Percentiles rank a stretch among this genome's conserved stretches.
These are phyloP conservation scores for Sylvia atricapilla DNA, from an alignment of 2,113 vertebrate genomes.

Conservation along the genomic window DNA sequence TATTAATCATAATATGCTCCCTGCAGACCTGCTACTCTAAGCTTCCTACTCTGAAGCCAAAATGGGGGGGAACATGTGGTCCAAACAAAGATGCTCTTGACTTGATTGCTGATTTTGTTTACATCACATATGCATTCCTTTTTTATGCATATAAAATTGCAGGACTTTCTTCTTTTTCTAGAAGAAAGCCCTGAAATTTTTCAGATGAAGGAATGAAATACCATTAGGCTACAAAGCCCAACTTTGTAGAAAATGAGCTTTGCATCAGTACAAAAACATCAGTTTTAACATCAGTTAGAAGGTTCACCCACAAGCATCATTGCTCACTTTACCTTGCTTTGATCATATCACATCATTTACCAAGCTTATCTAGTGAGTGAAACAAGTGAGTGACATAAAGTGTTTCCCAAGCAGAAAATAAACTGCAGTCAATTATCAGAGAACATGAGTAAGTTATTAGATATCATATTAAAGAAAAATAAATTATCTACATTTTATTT, in stretches of 20 bases:
- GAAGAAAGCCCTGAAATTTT: neutral
- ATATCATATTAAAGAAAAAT: neutral
- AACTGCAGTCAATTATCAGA: neutral
- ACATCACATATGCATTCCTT: neutral
- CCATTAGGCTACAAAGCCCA: neutral
- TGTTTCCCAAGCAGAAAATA: neutral
- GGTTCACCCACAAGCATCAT: neutral
- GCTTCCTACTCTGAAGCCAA: neutral
- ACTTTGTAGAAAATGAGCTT: neutral
- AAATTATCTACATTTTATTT: neutral
- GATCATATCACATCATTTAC: neutral
- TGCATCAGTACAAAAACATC: neutral
- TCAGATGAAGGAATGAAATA: neutral
- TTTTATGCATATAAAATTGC: neutral
- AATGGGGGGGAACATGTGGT: neutral
- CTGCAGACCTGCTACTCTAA: neutral
- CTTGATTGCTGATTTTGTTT: neutral
- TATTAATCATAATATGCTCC: neutral
- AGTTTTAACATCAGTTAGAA: neutral
- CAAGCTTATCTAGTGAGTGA: neutral
- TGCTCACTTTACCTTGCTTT: neutral
- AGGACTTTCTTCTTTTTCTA: neutral
- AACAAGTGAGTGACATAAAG: neutral
- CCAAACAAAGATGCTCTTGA: neutral
- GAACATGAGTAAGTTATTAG: neutral